phyloP scores from a whole-genome alignment of 2,113 vertebrate species.

The Mesoclemmys tuberculata region DNA sequence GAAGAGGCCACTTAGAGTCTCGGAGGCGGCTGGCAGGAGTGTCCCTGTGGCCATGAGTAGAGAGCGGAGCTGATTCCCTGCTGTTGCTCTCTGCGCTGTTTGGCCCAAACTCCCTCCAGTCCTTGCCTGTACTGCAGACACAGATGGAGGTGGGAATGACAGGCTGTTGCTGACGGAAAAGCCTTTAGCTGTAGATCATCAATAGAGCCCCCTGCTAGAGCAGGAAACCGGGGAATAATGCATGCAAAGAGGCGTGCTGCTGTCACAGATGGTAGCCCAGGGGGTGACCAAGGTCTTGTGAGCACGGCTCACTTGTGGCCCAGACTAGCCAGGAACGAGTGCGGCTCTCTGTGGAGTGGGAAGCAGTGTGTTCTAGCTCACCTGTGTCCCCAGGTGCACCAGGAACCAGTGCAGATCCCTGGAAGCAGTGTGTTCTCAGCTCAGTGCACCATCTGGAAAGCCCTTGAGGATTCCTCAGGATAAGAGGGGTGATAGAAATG shows the following conservation, averaged over 20 bases:
- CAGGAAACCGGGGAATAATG: background rate
- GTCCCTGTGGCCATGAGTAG: background rate
- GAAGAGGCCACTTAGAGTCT: background rate
- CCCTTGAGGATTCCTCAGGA: background rate
- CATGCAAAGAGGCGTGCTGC: background rate
- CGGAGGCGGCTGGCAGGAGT: too few species aligned
- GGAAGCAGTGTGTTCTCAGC: background rate
- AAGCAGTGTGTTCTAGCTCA: background rate
- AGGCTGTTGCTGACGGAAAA: background rate
- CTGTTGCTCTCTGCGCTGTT: background rate
- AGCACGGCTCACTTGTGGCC: background rate
- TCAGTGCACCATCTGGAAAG: background rate
- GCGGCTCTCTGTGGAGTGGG: background rate
- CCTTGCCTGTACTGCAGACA: background rate
- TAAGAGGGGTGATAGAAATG: background rate
- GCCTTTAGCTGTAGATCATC: background rate
- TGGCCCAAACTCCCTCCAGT: background rate
- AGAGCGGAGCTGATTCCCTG: background rate
- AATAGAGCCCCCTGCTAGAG: background rate
- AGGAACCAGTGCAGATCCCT: background rate
- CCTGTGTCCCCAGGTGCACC: background rate
- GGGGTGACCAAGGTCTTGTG: background rate
- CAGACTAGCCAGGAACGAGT: background rate
- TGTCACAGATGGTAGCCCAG: background rate
- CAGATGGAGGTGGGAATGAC: background rate